Base-by-base conservation (phyloP, 2,888 invertebrate genomes). In the Serripes groenlandicus region DNA sequence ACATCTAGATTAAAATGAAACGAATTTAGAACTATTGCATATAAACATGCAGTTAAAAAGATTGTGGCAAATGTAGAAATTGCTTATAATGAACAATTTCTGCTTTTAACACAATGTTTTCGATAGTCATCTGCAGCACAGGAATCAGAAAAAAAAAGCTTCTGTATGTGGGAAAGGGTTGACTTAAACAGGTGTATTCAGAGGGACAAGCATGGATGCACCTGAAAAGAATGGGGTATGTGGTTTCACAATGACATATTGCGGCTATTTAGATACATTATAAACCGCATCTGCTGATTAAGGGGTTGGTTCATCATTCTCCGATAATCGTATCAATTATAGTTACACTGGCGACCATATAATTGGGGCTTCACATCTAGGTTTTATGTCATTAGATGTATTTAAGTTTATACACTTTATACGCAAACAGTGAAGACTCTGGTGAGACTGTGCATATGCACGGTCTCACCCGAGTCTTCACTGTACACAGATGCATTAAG, bases 61-160 rank as follows among this genome's bases (percentile, higher is more conserved):
- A 60, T 60, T 60, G 60, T 60, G 60, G 28, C 9, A 60, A 60
- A 60, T 28, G 60, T 15, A 60, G 60, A 60, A 60, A 60, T 28
- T 60, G 30, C 60, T 60, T 23, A 30, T 23, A 9, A 28, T 26
- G 7, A 60, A 18, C 28, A 28, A 28, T 60, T 60, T 60, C 28
- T 58, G 11, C 7, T 58, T 58, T 26, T 26, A n/a, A 15, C n/a
- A 58, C n/a, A 58, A 58, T 58, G 58, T 42, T 42, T 42, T 42
- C 42, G 7, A 42, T n/a, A 4, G 54, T 23, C 52, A 4, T 7
- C 23, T 15, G 23, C 52, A n/a, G 52, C 23, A 21, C 42, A 42
- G 9, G 9, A 42, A 11, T 42, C 18, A 11, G 18, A n/a, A 11
- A 18, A 42, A 9, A 42, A 18, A 42, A 42, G n/a, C n/a, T n/a